Evolutionary conservation across 1,140 invertebrate genomes (phyloP).

Genomic region (Adoxophyes honmai): DNA sequence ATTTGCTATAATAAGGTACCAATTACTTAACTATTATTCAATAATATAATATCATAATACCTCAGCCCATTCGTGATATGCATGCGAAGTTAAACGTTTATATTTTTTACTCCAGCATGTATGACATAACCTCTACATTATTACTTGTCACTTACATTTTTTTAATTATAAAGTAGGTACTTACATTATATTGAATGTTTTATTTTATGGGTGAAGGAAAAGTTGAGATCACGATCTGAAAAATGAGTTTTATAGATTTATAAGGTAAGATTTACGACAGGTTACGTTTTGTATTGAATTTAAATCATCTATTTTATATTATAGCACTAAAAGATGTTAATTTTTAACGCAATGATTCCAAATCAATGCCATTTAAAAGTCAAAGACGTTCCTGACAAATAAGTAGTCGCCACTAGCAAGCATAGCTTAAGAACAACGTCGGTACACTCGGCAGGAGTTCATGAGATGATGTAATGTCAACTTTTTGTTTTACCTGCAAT

Average conservation of each 20-base stretch:
- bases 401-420: too few relatives aligned
- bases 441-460: too few relatives aligned
- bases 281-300: slow-evolving; percentile 6
- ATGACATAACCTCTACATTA: slow-evolving; percentile 22
- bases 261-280: background rate
- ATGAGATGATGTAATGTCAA: too few relatives aligned
- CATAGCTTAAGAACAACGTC: too few relatives aligned
- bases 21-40: slow-evolving; percentile 17
- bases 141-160: background rate
- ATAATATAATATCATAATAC: slow-evolving; percentile 20
- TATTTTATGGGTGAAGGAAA: slow-evolving; percentile 3
- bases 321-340: background rate
- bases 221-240: slow-evolving; percentile 7
- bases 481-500: too few relatives aligned
- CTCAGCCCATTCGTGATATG: slow-evolving; percentile 31
- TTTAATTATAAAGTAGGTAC: background rate
- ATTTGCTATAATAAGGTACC: slow-evolving; percentile 19
- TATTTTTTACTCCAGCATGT: slow-evolving; percentile 28
- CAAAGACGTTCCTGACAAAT: too few relatives aligned
- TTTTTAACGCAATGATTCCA: too few relatives aligned
- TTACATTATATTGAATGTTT: background rate
- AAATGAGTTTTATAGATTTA: background rate
- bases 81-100: slow-evolving; percentile 22
- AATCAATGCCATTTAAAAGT: too few relatives aligned
- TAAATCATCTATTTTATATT: slow-evolving; percentile 6